phyloP scores from a whole-genome alignment of 1,140 invertebrate genomes.

The Zaprionus kolodkinae region DNA sequence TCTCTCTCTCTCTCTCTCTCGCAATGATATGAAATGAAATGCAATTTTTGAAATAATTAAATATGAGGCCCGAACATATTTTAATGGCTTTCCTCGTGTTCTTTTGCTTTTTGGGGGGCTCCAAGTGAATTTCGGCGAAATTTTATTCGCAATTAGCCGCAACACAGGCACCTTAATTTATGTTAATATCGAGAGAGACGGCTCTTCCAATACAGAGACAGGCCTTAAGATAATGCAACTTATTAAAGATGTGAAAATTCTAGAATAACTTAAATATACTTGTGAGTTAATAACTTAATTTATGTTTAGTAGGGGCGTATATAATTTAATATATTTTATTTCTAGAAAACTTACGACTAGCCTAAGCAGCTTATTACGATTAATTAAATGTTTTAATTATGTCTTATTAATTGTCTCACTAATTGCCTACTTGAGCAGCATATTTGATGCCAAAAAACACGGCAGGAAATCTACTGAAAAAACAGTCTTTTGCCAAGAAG shows the following conservation, averaged over 20 bases:
- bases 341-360: no score
- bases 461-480: not conserved
- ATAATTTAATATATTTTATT: no score
- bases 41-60: conserved; percentile 78
- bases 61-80: conserved; percentile 64
- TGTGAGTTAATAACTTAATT: no score
- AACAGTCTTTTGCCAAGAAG: not conserved
- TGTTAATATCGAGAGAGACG: conserved; percentile 47
- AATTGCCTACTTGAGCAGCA: not conserved
- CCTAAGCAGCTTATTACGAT: not conserved
- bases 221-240: not conserved
- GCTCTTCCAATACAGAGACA: no score
- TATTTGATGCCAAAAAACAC: not conserved
- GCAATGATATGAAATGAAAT: conserved; percentile 62
- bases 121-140: conserved; percentile 38
- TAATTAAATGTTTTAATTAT: not conserved
- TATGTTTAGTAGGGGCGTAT: no score
- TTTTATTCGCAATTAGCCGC: conserved; percentile 65
- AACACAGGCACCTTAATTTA: conserved; percentile 48
- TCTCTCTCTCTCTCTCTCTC: not conserved
- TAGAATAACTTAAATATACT: not conserved
- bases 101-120: not conserved
- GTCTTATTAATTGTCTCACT: not conserved
- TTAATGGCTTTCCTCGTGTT: conserved; percentile 22
- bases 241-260: not conserved